Conservation (phyloP, 1,140 invertebrate species). For the Pinna nobilis region DNA sequence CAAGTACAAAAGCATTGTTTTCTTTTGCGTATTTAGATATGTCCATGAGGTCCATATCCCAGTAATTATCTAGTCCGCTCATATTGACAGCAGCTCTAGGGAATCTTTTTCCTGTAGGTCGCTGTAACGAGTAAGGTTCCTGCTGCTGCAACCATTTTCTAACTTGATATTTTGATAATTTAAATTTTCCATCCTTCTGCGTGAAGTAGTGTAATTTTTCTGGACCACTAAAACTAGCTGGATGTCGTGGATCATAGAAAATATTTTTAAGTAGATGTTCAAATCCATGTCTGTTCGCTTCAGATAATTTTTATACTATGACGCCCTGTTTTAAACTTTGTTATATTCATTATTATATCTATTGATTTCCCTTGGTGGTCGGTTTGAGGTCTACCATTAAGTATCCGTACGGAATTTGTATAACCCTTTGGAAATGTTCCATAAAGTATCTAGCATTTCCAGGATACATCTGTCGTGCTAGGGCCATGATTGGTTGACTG, state of each 20-base stretch:
- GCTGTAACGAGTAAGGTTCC: conserved; percentile 20
- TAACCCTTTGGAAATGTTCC: not conserved
- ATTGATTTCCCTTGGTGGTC: no score
- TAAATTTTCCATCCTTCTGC: conserved; percentile 22
- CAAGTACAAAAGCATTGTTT: conserved; percentile 6
- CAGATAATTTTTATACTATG: conserved; percentile 1
- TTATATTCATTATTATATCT: no score
- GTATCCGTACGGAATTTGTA: conserved; percentile 2
- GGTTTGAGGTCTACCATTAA: conserved; percentile 20
- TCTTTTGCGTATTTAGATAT: conserved; percentile 21
- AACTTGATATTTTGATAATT: conserved; percentile 10
- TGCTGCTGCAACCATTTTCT: conserved; percentile 21
- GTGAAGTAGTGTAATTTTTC: conserved; percentile 19
- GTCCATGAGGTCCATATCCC: conserved; percentile 21
- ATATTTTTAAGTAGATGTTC: conserved; percentile 2
- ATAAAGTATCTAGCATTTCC: not conserved
- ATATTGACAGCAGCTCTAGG: conserved; percentile 11
- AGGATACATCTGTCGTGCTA: conserved; percentile 29
- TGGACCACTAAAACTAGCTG: conserved; percentile 12
- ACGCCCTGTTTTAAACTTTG: no score
- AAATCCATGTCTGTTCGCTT: conserved; percentile 8
- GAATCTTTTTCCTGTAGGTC: not conserved
- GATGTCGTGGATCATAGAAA: not conserved
- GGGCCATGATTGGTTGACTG: conserved; percentile 6
- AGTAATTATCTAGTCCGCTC: conserved; percentile 25